These are phyloP conservation scores for Rhyzopertha dominica DNA, from an alignment of 1,140 invertebrate species.

Conservation along the genomic window DNA sequence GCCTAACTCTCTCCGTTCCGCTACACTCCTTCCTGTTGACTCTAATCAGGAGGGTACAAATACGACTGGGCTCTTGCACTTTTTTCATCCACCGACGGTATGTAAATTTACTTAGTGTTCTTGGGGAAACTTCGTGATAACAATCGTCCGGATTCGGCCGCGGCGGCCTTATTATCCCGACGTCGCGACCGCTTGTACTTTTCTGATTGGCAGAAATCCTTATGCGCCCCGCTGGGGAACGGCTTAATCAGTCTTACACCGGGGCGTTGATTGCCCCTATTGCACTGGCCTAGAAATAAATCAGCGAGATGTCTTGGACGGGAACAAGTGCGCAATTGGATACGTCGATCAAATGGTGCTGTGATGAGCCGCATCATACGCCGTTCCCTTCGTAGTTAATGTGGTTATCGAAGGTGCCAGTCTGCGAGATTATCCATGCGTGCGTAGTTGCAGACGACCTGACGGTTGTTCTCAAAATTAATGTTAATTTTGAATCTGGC, in stretches of 20 bases:
- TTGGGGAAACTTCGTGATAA: too few relatives aligned
- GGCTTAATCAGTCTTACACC: constrained; percentile 17
- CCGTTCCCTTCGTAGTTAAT: too few relatives aligned
- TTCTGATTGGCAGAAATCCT: constrained; percentile 17
- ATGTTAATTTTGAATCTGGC: too few relatives aligned
- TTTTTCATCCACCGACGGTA: constrained; percentile 10
- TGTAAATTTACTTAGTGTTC: constrained; percentile 8
- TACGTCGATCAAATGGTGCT: too few relatives aligned
- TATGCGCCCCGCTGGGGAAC: constrained; percentile 13
- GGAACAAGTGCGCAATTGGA: too few relatives aligned
- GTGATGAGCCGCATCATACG: too few relatives aligned
- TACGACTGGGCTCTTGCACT: constrained; percentile 7
- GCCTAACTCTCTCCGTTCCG: not conserved
- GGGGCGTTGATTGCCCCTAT: constrained; percentile 9
- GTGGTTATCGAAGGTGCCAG: too few relatives aligned
- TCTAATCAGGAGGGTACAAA: constrained; percentile 16
- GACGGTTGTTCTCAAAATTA: too few relatives aligned
- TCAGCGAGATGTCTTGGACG: constrained; percentile 47
- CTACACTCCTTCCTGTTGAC: constrained; percentile 19
- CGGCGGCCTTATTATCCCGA: constrained; percentile 3
- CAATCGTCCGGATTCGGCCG: constrained; percentile 9
- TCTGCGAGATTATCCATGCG: too few relatives aligned
- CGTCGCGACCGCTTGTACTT: not conserved
- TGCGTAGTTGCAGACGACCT: too few relatives aligned
- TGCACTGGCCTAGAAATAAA: constrained; percentile 8